Conservation (phyloP, 2,888 invertebrate genomes). For the Pasiphila rectangulata region DNA sequence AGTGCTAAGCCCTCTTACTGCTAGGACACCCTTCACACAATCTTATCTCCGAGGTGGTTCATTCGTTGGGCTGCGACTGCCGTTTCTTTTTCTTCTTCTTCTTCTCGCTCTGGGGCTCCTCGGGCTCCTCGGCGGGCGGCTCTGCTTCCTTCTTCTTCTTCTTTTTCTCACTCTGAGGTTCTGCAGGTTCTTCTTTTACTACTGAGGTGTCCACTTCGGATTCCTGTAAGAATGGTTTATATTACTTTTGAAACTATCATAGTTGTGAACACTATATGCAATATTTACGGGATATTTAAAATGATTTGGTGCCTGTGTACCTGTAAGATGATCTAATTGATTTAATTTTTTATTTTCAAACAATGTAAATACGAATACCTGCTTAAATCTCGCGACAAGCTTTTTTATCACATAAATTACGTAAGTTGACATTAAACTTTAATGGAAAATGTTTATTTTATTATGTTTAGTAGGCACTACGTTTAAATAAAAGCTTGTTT, state of each 20-base stretch:
- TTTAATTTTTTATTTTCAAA: background rate
- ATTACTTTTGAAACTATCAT: too few species aligned
- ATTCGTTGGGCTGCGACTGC: constrained; percentile 57
- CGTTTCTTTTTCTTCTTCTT: constrained; percentile 65
- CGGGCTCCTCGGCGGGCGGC: constrained; percentile 37
- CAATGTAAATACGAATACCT: background rate
- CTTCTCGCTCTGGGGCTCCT: constrained; percentile 61
- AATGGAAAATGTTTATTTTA: too few species aligned
- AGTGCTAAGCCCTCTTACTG: too few species aligned
- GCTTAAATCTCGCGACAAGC: too few species aligned
- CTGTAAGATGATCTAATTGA: background rate
- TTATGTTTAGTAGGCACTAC: too few species aligned
- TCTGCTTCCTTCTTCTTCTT: constrained; percentile 52
- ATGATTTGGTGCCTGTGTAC: too few species aligned
- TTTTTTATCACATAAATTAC: too few species aligned
- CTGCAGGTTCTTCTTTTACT: constrained; percentile 36
- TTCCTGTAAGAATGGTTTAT: constrained; percentile 53
- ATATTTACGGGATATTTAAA: too few species aligned
- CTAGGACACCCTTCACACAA: background rate
- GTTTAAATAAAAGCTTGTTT: too few species aligned
- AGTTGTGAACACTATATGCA: too few species aligned
- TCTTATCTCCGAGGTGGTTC: constrained; percentile 41
- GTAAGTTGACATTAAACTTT: too few species aligned
- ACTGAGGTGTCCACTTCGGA: constrained; percentile 51
- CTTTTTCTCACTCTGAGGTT: constrained; percentile 62